A percentile compares a stretch with the other conserved stretches of the same genome.
These are phyloP conservation scores for Acomys russatus DNA, from an alignment of 2,797 vertebrate species.

Conservation along the genomic window DNA sequence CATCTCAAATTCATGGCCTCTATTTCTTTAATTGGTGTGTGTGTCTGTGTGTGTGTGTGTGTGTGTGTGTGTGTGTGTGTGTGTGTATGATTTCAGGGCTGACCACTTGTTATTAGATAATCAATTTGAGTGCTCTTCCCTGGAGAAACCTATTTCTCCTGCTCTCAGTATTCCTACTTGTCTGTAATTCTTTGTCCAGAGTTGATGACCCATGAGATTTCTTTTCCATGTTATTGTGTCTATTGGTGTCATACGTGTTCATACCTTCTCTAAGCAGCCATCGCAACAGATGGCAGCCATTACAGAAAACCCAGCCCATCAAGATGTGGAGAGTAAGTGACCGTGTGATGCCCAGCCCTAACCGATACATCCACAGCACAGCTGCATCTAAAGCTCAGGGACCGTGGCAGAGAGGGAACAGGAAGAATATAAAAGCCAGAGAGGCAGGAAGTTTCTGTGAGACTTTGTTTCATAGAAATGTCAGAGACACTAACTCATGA, in stretches of 20 bases:
- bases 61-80: background rate
- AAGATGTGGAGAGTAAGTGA: background rate
- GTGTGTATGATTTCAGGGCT: background rate
- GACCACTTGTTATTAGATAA: background rate
- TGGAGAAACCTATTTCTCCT: background rate
- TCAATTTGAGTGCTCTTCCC: background rate
- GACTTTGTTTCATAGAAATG: background rate
- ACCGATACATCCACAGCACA: background rate
- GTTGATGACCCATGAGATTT: background rate
- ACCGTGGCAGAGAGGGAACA: background rate
- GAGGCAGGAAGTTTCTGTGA: background rate
- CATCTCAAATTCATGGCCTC: background rate
- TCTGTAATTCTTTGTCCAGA: background rate
- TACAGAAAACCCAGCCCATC: background rate
- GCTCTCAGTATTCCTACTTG: background rate
- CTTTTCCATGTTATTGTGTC: background rate
- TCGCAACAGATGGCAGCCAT: background rate
- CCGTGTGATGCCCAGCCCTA: background rate
- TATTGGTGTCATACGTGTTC: background rate
- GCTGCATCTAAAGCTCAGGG: background rate
- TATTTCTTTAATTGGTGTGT: background rate
- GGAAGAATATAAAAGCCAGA: background rate
- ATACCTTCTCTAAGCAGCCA: background rate
- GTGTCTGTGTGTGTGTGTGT: background rate
- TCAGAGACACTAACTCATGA: background rate